Percentiles rank a stretch among this genome's conserved stretches.
phyloP scores from a whole-genome alignment of 2,888 invertebrate species.

The Helleia helle region DNA sequence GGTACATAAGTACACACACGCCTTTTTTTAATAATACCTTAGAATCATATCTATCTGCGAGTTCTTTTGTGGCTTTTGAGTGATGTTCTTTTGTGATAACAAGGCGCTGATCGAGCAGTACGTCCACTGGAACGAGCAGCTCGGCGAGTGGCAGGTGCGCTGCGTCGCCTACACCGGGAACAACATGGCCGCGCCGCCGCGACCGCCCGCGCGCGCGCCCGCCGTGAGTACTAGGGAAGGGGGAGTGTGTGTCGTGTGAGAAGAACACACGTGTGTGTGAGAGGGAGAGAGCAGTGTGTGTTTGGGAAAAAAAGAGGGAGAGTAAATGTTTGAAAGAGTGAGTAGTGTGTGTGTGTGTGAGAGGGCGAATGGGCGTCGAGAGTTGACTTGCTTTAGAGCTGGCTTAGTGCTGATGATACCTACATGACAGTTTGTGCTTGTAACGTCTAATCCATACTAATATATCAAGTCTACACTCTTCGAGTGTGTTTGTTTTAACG shows the following conservation, averaged over 20 bases:
- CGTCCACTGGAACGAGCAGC: slow-evolving; percentile 98
- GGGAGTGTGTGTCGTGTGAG: too few relatives aligned
- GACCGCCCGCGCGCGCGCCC: slow-evolving; percentile 25
- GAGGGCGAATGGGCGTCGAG: slow-evolving; percentile 17
- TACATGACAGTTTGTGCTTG: background rate
- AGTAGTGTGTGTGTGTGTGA: slow-evolving; percentile 77
- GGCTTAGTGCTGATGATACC: background rate
- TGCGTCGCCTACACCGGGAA: slow-evolving; percentile 99
- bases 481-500: too few relatives aligned
- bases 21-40: too few relatives aligned
- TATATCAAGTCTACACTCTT: too few relatives aligned
- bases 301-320: too few relatives aligned
- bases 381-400: too few relatives aligned
- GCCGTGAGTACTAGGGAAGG: slow-evolving; percentile 13
- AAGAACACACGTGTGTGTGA: slow-evolving; percentile 37
- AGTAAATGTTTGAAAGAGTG: slow-evolving; percentile 98
- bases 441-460: too few relatives aligned
- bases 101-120: slow-evolving; percentile 92
- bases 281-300: slow-evolving; percentile 98
- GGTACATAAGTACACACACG: too few relatives aligned
- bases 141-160: slow-evolving; percentile 98
- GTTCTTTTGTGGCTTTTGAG: too few relatives aligned
- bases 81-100: too few relatives aligned
- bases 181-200: slow-evolving; percentile 80
- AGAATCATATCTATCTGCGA: too few relatives aligned